Evolutionary conservation across 30 jellyfish, hydroid and myxozoan species (phyloP), one percentile per base, ranked within the genome.

Genomic region (Phacellophora camtschatica): DNA sequence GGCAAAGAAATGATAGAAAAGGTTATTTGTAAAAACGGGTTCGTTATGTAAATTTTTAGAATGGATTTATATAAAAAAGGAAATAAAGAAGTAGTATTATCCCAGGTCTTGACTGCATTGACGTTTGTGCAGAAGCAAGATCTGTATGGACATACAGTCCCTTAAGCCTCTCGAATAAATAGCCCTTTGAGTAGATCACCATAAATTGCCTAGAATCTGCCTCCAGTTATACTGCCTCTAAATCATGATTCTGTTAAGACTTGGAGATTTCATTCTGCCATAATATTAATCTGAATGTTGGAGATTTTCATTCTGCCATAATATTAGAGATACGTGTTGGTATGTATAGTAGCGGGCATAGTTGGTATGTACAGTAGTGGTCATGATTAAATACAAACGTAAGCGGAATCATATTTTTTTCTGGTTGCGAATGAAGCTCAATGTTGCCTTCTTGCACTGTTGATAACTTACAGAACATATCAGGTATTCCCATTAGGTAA

Each of bases 321-420:
- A n/a, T 18, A 42, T 63, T 16, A 25, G 64, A 31, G 50, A 20
- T 12, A 53, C 87, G 29, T 50, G 78, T 54, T 74, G 87, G 49
- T 51, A 74, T 25, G 74, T 42, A 28, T 63, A 63, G 70, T 63
- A 80, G 22, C 91, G n/a, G 29, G 91, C 84, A 80, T 80, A 80
- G 46, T 80, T 80, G 36, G 37, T 73, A 35, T 65, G n/a, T n/a
- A n/a, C n/a, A n/a, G n/a, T n/a, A n/a, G n/a, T n/a, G n/a, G n/a
- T n/a, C n/a, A n/a, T n/a, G 91, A 49, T 80, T 65, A 66, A 62
- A 66, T 15, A 85, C 91, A 46, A 80, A 80, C 4, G 70, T 31
- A 24, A 32, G 77, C 20, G 37, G 27, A 23, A 55, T 10, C 87
- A 74, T 74, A 34, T 53, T 58, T 48, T 58, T 16, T 58, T 74